Base-by-base conservation (phyloP, 1,140 invertebrate genomes). In the Planococcus citri region DNA sequence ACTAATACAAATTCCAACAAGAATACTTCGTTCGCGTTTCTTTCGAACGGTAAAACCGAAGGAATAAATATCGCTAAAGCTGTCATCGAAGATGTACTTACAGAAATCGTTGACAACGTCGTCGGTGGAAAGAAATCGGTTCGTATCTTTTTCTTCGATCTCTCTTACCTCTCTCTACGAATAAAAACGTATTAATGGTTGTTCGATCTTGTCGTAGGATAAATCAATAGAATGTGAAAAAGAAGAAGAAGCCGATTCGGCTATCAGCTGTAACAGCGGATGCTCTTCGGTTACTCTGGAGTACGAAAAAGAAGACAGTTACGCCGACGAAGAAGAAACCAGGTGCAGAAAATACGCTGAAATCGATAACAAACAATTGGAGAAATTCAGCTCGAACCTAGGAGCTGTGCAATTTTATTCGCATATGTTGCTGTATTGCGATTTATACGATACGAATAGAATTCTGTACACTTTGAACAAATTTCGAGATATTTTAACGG, bases 391-490 rank as follows among this genome's bases (percentile, higher is more conserved):
- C 25, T 64, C 22, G 60, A 64, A 20, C 17, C 24, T 27, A 64
- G 60, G 22, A 27, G 25, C 22, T 9, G 60, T 27, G 3, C 60
- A 86, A 88, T 24, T 92, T 58, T 90, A 94, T 76, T 89, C 89
- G 25, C 90, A 94, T 76, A 83, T 94, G 76, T 81, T 93, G 21
- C 80, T 94, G 0, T 94, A 94, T 74, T 85, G 86, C 72, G 88
- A 89, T 72, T 85, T 90, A 20, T 92, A 91, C 74, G 92, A 94
- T 76, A 88, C 87, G 0, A 82, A 84, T 37, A 82, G 88, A 73
- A 87, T 88, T 8, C 79, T 92, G 0, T 92, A 94, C 75, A 87
- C 89, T n/a, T 78, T 94, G 20, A 82, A 85, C 64, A 88, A 88
- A 0, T 76, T 94, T 0, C 84, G 87, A 64, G 87, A 88, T 72